Base-by-base conservation (phyloP, 1,140 invertebrate genomes). In the Wasmannia auropunctata region DNA sequence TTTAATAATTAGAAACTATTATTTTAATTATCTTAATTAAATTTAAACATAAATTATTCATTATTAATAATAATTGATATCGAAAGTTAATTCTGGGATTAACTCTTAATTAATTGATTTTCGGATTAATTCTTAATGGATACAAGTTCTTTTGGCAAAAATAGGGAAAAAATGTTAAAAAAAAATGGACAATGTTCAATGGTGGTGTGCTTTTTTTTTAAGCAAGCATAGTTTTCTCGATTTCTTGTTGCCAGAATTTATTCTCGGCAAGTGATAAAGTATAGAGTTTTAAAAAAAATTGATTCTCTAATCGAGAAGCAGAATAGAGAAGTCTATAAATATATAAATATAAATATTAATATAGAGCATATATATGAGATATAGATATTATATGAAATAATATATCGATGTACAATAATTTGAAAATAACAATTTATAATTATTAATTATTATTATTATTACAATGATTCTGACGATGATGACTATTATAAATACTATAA, bases 321-420 rank as follows among this genome's bases (percentile, higher is more conserved):
- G 91, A 43, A 94, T 94, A 91, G 94, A 94, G 93, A 94, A 93
- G 40, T 86, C 93, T 94, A 94, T 95, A 94, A 92, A 77, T 85
- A 76, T 76, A 77, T 83, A 67, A 79, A 79, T 79, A 79, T 93
- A 93, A 93, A 93, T 93, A 94, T 92, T 93, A 94, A 95, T 93
- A 93, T 62, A 76, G 93, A 93, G 31, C 92, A 58, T 72, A 74
- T 83, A 58, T 56, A 72, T 72, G 37, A 77, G 11, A 77, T 63
- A 77, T 77, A 77, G 22, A 77, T 62, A 63, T 63, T 94, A 94
- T 95, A 94, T 94, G 94, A 92, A 93, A 94, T 95, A 94, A 94
- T 94, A 94, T 94, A 94, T 95, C 93, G 91, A 94, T 95, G 94
- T 95, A 95, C 92, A 93, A 94, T 94, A 94, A 94, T 95, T 94